Conservation (phyloP, 1,140 invertebrate species). For the Periplaneta americana region DNA sequence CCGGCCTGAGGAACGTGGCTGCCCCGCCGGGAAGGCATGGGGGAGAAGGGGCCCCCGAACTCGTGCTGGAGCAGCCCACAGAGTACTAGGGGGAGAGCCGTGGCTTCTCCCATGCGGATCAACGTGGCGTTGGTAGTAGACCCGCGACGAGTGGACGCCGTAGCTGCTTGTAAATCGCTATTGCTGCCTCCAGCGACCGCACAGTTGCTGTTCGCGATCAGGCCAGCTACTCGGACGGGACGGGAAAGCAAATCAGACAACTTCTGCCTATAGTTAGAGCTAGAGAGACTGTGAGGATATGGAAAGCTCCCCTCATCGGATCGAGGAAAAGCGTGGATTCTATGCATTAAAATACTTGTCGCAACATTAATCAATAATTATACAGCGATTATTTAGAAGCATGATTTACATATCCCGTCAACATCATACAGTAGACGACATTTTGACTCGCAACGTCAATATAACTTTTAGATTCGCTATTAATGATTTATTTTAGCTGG, state of each 20-base stretch:
- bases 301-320: no score
- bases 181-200: not conserved
- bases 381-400: no score
- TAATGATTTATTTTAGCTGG: no score
- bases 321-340: no score
- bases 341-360: no score
- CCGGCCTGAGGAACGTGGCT: not conserved
- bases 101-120: constrained; percentile 27
- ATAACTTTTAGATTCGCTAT: no score
- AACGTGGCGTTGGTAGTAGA: constrained; percentile 1
- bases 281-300: no score
- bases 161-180: not conserved
- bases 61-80: constrained; percentile 31
- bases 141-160: not conserved
- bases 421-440: no score
- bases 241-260: not conserved
- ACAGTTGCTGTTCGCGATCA: not conserved
- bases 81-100: constrained; percentile 36
- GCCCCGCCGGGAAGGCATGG: not conserved
- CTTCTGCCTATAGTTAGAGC: no score
- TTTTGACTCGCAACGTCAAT: no score
- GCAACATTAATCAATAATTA: no score
- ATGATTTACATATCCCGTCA: no score
- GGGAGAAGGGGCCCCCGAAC: not conserved
- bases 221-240: not conserved